These are phyloP conservation scores for Temnothorax curvispinosus DNA, from an alignment of 1,140 invertebrate species.

Conservation along the genomic window DNA sequence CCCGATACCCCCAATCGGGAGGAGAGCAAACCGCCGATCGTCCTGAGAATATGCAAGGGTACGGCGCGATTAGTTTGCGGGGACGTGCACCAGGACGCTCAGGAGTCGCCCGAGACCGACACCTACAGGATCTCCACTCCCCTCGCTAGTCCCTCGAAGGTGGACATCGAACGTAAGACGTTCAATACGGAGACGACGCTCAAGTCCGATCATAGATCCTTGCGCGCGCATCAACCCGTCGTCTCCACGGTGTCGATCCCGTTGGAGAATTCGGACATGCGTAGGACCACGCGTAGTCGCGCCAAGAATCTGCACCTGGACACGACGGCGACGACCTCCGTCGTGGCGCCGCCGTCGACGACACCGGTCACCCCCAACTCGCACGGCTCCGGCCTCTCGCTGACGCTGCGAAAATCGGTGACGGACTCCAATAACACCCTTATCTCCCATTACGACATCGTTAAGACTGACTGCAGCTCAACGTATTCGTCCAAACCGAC, in stretches of 20 bases:
- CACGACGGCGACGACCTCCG: conserved; percentile 54
- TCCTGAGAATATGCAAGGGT: conserved; percentile 89
- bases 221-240: conserved; percentile 73
- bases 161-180: conserved; percentile 75
- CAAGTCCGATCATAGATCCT: conserved; percentile 70
- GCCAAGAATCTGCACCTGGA: conserved; percentile 82
- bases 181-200: conserved; percentile 65
- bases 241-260: conserved; percentile 82
- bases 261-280: conserved; percentile 81
- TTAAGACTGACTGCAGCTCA: conserved; percentile 83
- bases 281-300: conserved; percentile 82
- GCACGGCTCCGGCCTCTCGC: conserved; percentile 80
- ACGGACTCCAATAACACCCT: conserved; percentile 86
- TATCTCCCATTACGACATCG: conserved; percentile 87
- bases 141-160: conserved; percentile 75
- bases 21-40: conserved; percentile 88
- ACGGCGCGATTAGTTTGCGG: conserved; percentile 87
- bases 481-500: conserved; percentile 73
- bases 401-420: conserved; percentile 83
- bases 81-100: conserved; percentile 69
- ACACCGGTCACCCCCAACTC: conserved; percentile 75
- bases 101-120: conserved; percentile 75
- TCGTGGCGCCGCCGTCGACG: conserved; percentile 58
- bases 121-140: conserved; percentile 81
- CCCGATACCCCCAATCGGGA: conserved; percentile 75